phyloP scores from a whole-genome alignment of 2,113 vertebrate species.

The Bubalus kerabau region DNA sequence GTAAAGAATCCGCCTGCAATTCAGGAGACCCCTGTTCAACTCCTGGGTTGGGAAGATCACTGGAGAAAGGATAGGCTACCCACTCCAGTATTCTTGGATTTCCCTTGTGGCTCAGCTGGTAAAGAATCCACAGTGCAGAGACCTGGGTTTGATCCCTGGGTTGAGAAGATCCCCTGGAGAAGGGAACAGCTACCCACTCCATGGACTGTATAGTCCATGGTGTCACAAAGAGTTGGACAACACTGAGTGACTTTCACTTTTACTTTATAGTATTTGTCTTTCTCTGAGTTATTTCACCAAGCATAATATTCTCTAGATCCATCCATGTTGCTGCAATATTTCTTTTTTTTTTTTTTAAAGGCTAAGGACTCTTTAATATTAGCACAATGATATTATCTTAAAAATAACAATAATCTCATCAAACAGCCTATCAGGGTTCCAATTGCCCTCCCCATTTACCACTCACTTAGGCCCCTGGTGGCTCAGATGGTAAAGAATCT shows the following conservation, averaged over 20 bases:
- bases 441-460: neutral
- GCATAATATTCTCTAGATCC: neutral
- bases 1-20: neutral
- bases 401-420: neutral
- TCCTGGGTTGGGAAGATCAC: neutral
- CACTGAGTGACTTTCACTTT: neutral
- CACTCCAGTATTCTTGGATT: neutral
- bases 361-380: neutral
- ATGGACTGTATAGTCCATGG: neutral
- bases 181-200: neutral
- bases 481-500: neutral
- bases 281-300: neutral
- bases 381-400: neutral
- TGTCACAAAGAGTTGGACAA: neutral
- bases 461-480: neutral
- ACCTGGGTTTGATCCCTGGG: neutral
- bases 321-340: neutral
- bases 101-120: neutral
- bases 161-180: neutral
- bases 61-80: neutral
- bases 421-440: neutral
- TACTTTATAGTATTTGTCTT: neutral
- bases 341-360: neutral
- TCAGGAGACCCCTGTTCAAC: neutral
- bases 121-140: neutral